Base-by-base conservation (phyloP, 37 sponge, comb jelly and placozoan species). In the Petrosia ficiformis region DNA sequence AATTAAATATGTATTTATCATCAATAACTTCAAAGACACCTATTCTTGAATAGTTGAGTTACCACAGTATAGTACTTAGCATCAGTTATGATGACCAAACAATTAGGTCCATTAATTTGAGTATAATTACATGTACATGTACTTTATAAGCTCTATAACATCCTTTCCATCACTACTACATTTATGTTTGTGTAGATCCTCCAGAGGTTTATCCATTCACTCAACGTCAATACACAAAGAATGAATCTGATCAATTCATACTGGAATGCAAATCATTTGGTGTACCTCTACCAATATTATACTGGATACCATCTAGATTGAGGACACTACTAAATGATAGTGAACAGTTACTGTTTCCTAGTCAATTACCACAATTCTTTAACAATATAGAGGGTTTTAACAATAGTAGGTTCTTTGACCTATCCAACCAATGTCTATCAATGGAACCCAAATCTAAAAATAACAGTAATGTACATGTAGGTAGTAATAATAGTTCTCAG, bases 191-290 rank as follows among this genome's bases (percentile, higher is more conserved):
- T 19, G 6, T n/a, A 61, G 63, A 61, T 61, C 63, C 63, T 6
- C 63, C 63, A 61, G 28, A 61, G n/a, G 63, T 61, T 5, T 61
- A 26, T 22, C 63, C 25, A 24, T 29, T 61, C 6, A n/a, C 28
- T n/a, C 63, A 61, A 22, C 5, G 28, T 61, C 11, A 24, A 26
- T 61, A 61, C 63, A 61, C 28, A 11, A 61, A 29, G 28, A 61
- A 61, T 61, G 63, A 61, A n/a, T 61, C 63, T n/a, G 63, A 61
- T 22, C n/a, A 24, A 5, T 61, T 61, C n/a, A n/a, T 29, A n/a
- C 5, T 61, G 6, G 63, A 61, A n/a, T 61, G 63, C 63, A 11
- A 8, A 6, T 6, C 25, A n/a, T 61, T 61, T 61, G 63, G 63
- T 61, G 28, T 61, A n/a, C 63, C 63, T 22, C 63, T n/a, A 26